These are phyloP conservation scores for Anoplius nigerrimus DNA, from an alignment of 2,888 invertebrate genomes.

Conservation along the genomic window DNA sequence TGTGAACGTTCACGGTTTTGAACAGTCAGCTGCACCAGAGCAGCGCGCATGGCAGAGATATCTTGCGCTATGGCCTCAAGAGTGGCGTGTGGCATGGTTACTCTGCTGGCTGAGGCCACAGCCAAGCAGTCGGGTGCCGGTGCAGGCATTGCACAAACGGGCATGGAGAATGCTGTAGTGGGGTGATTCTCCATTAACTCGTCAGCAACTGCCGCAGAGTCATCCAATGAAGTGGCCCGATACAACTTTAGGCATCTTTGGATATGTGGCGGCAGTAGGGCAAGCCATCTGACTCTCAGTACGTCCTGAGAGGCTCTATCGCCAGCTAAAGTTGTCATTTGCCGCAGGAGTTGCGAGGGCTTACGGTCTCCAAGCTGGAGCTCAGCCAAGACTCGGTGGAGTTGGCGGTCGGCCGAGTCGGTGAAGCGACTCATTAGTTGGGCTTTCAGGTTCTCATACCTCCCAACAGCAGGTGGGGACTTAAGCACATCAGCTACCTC, in stretches of 20 bases:
- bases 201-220: conserved; percentile 11
- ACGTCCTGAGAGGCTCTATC: conserved; percentile 23
- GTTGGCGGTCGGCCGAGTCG: conserved; percentile 31
- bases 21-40: neutral
- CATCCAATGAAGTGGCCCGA: conserved; percentile 34
- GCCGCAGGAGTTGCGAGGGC: conserved; percentile 36
- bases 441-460: neutral
- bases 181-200: conserved; percentile 2
- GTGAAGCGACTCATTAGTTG: conserved; percentile 14
- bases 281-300: conserved; percentile 30
- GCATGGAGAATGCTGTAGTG: conserved; percentile 1
- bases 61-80: neutral
- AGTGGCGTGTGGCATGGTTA: neutral
- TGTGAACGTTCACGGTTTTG: neutral
- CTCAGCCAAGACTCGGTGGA: conserved; percentile 38
- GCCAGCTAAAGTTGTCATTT: conserved; percentile 31
- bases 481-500: neutral
- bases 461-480: neutral
- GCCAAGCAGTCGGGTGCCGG: neutral
- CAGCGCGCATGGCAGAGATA: conserved; percentile 2
- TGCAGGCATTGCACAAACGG: neutral
- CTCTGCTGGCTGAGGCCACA: neutral
- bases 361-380: conserved; percentile 41
- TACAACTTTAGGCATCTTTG: conserved; percentile 13
- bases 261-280: conserved; percentile 25